A percentile compares a stretch with the other conserved stretches of the same genome.
phyloP scores from a whole-genome alignment of 2,797 vertebrate species.

The Chrysocyon brachyurus region DNA sequence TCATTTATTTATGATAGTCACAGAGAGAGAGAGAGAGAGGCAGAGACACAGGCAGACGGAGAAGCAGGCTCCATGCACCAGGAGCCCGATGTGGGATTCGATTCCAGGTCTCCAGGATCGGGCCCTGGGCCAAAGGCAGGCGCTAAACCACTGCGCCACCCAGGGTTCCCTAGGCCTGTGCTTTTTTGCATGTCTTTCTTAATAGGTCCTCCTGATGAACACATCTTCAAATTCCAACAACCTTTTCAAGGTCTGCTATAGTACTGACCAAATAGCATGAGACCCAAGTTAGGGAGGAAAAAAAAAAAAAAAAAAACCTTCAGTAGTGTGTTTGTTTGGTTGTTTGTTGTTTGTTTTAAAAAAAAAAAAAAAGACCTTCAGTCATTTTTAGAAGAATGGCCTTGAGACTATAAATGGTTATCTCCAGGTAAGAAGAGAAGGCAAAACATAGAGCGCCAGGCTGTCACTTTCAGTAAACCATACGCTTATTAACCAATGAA shows the following conservation, averaged over 20 bases:
- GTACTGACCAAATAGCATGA: neutral
- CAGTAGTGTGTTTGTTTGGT: neutral
- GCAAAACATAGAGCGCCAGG: neutral
- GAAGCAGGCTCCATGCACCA: no score
- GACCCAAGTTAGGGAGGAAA: neutral
- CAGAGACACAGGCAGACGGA: no score
- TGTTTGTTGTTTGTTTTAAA: neutral
- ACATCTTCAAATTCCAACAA: neutral
- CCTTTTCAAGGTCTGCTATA: neutral
- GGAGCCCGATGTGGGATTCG: no score
- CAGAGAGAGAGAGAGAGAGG: no score
- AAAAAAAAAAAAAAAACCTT: fast-evolving
- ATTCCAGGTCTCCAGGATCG: no score
- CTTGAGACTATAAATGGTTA: neutral
- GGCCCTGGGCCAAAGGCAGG: no score
- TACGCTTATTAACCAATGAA: neutral
- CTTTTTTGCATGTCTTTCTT: neutral
- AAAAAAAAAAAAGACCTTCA: neutral
- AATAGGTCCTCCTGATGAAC: neutral
- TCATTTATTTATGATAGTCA: no score
- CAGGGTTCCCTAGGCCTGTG: no score
- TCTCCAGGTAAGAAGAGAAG: neutral
- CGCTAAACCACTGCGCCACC: no score
- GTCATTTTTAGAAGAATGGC: neutral
- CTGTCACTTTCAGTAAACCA: neutral